phyloP scores from a whole-genome alignment of 2,888 invertebrate genomes.

The Yponomeuta sedellus region DNA sequence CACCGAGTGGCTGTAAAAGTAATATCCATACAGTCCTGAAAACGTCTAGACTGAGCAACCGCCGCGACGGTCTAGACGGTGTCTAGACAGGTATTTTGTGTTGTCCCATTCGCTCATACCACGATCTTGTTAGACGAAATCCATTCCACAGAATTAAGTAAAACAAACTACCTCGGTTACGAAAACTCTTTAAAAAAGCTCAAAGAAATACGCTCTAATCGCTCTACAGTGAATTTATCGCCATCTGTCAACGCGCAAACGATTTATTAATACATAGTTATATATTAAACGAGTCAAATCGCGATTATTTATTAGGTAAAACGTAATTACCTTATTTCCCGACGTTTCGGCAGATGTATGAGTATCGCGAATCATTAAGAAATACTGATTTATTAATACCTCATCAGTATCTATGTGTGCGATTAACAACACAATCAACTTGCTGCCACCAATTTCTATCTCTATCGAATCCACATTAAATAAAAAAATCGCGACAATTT shows the following conservation, averaged over 20 bases:
- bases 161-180: not conserved
- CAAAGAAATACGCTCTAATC: not conserved
- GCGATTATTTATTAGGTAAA: too few relatives aligned
- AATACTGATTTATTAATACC: not conserved
- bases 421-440: conserved; percentile 1
- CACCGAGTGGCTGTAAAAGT: conserved; percentile 18
- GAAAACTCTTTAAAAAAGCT: not conserved
- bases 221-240: not conserved
- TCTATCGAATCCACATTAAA: not conserved
- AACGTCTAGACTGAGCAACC: conserved; percentile 55
- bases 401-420: not conserved
- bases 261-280: not conserved
- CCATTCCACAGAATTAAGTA: not conserved
- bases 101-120: conserved; percentile 17
- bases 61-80: conserved; percentile 52
- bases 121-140: conserved; percentile 7
- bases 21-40: conserved; percentile 41
- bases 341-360: too few relatives aligned
- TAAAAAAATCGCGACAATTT: conserved; percentile 12
- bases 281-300: too few relatives aligned
- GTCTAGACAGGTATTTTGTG: conserved; percentile 73
- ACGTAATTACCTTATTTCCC: too few relatives aligned
- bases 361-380: too few relatives aligned
- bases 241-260: not conserved
- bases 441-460: not conserved